Conservation (phyloP, 2,113 vertebrate species). For the Lagopus leucura region DNA sequence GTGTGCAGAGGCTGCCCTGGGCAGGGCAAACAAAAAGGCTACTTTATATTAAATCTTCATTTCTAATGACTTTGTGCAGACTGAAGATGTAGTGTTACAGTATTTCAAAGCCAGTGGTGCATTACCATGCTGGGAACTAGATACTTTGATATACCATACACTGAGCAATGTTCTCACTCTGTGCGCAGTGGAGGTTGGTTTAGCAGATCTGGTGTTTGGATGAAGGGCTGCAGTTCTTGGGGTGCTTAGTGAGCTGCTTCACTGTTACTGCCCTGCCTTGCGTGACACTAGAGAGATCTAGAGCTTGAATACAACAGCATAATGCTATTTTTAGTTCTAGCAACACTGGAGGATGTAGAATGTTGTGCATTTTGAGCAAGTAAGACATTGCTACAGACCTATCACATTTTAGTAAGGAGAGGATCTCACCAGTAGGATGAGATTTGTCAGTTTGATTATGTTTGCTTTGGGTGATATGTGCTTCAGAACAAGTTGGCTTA, state of each 20-base stretch:
- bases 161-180: accelerated
- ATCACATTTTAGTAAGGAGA: background rate
- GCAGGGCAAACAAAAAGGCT: background rate
- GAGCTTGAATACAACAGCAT: background rate
- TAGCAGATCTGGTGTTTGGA: accelerated
- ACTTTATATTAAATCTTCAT: background rate
- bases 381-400: background rate
- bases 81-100: background rate
- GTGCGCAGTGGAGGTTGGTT: background rate
- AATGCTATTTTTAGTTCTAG: background rate
- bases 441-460: background rate
- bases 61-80: background rate
- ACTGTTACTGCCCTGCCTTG: background rate
- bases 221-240: background rate
- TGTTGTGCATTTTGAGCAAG: background rate
- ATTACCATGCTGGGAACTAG: background rate
- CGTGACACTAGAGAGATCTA: background rate
- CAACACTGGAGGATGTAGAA: background rate
- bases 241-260: background rate
- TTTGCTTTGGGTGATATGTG: background rate
- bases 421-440: background rate
- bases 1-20: constrained; percentile 17
- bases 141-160: background rate
- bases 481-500: background rate
- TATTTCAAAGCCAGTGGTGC: background rate